Conservation (phyloP, 1,140 invertebrate species). For the Drosophila sulfurigaster region DNA sequence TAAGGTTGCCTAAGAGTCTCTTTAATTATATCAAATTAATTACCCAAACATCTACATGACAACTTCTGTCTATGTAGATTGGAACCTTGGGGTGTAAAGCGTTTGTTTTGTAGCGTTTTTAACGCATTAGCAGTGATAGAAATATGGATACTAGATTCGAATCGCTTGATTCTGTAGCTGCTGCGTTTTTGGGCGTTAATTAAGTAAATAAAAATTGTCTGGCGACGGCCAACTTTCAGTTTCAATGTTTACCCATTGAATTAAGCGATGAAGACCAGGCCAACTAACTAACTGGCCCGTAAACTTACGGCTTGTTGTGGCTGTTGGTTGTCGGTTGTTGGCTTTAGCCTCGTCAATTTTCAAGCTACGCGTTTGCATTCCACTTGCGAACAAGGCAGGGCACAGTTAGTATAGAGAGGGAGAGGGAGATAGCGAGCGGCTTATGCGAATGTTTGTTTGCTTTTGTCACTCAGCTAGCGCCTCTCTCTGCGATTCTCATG, state of each 20-base stretch:
- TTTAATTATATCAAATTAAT: constrained; percentile 38
- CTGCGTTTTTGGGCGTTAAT: constrained; percentile 26
- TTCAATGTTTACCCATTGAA: constrained; percentile 47
- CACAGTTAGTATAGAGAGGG: not conserved
- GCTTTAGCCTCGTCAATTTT: not conserved
- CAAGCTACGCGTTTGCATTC: constrained; percentile 8
- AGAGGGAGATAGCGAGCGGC: not conserved
- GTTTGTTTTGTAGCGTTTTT: constrained; percentile 28
- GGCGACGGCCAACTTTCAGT: constrained; percentile 42
- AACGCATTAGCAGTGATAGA: constrained; percentile 35
- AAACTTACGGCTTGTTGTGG: not conserved
- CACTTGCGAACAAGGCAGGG: not conserved
- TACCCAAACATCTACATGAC: constrained; percentile 2
- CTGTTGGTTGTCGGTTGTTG: not conserved
- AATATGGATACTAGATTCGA: not conserved
- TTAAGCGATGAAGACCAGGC: constrained; percentile 14
- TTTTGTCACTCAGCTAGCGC: too few relatives aligned
- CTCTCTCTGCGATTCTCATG: too few relatives aligned
- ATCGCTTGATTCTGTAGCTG: constrained; percentile 7
- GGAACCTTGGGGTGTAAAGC: constrained; percentile 39
- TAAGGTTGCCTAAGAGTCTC: constrained; percentile 17
- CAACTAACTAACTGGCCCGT: not conserved
- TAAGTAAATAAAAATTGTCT: constrained; percentile 32
- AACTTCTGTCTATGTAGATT: not conserved
- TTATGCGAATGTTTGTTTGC: not conserved